Conservation (phyloP, 1,140 invertebrate species). For the Trichomalopsis sarcophagae region DNA sequence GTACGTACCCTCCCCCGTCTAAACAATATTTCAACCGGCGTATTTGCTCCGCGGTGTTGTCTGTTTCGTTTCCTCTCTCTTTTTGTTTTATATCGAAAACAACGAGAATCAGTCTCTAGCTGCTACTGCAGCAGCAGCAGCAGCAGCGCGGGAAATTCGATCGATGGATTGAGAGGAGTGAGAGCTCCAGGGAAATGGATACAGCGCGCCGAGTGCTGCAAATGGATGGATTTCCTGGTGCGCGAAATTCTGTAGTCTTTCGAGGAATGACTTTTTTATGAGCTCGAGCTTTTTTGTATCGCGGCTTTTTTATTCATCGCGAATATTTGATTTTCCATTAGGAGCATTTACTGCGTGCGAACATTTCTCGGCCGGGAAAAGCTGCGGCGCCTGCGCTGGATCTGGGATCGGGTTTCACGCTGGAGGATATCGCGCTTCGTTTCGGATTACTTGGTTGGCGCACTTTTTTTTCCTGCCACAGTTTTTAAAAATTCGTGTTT, state of each 20-base stretch:
- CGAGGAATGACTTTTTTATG: not conserved
- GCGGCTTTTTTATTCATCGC: too few species aligned
- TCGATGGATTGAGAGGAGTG: not conserved
- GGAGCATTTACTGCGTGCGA: not conserved
- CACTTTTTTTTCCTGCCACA: not conserved
- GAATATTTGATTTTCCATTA: not conserved
- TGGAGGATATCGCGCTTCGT: too few species aligned
- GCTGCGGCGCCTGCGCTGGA: too few species aligned
- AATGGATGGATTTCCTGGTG: not conserved
- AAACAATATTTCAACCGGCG: constrained; percentile 26
- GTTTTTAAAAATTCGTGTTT: not conserved
- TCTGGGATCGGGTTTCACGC: too few species aligned
- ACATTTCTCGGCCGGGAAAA: not conserved
- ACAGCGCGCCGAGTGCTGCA: not conserved
- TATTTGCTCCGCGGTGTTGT: not conserved
- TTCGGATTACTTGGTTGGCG: not conserved
- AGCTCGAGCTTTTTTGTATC: not conserved
- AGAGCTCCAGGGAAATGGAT: not conserved
- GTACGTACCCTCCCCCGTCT: not conserved
- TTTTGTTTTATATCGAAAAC: not conserved
- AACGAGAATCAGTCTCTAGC: constrained; percentile 8
- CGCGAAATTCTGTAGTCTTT: not conserved
- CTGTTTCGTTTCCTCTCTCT: not conserved
- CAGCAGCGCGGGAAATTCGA: not conserved
- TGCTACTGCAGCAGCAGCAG: too few species aligned